A percentile compares a stretch with the other conserved stretches of the same genome.
phyloP scores from a whole-genome alignment of 2,797 vertebrate genomes.

The Microtus obscurus region DNA sequence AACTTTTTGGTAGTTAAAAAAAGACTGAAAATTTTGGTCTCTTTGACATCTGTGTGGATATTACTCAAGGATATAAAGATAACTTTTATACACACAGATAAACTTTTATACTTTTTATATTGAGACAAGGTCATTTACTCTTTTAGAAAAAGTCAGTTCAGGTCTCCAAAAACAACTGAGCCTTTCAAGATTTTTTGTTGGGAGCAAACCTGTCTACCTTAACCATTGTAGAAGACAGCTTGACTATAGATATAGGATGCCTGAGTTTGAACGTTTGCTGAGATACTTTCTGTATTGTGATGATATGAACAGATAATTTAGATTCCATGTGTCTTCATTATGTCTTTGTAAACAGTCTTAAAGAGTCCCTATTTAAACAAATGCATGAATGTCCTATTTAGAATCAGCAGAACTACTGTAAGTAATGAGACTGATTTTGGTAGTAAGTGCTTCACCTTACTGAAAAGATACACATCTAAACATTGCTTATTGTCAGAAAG shows the following conservation, averaged over 20 bases:
- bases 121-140: not conserved
- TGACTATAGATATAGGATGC: no score
- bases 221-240: not conserved
- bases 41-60: not conserved
- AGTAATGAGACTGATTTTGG: not conserved
- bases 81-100: not conserved
- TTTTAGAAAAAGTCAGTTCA: not conserved
- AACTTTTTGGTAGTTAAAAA: not conserved
- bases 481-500: not conserved
- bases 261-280: not conserved
- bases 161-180: not conserved
- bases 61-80: conserved; percentile 72
- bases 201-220: not conserved
- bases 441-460: not conserved
- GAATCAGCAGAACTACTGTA: not conserved
- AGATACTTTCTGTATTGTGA: not conserved
- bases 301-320: not conserved
- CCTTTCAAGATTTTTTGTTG: not conserved
- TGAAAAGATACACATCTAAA: not conserved
- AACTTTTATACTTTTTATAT: not conserved
- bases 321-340: not conserved
- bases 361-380: not conserved
- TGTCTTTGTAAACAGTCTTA: not conserved
- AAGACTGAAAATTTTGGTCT: not conserved
- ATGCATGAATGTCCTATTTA: not conserved